Percentiles rank a stretch among this genome's conserved stretches.
Conservation (phyloP, 2,888 invertebrate genomes). For the Habrosyne pyritoides region DNA sequence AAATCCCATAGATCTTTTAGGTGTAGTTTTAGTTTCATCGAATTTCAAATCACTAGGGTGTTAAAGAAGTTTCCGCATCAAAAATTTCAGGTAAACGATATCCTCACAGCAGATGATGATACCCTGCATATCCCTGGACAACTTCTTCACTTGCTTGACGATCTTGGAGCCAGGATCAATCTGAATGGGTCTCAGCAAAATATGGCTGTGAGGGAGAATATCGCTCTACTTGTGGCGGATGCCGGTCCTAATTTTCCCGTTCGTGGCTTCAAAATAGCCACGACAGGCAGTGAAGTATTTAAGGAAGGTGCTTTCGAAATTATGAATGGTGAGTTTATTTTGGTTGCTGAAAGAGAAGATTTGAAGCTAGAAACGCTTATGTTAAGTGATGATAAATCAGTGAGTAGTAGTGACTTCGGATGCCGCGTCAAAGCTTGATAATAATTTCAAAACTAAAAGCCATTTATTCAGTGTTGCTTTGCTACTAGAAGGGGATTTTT, state of each 20-base stretch:
- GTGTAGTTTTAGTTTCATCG: no score
- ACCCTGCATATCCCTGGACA: conserved; percentile 56
- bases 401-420: no score
- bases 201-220: conserved; percentile 53
- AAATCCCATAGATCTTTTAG: no score
- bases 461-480: no score
- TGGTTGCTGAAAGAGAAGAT: not conserved
- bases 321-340: conserved; percentile 50
- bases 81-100: conserved; percentile 56
- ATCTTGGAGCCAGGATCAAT: conserved; percentile 54
- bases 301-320: conserved; percentile 58
- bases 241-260: conserved; percentile 55
- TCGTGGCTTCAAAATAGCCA: conserved; percentile 59
- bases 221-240: conserved; percentile 67
- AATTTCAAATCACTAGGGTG: no score
- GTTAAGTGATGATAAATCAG: no score
- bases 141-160: conserved; percentile 63
- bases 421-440: no score
- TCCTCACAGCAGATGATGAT: conserved; percentile 49
- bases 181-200: conserved; percentile 51
- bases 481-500: no score
- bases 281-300: conserved; percentile 48
- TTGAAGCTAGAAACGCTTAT: no score
- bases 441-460: no score
- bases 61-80: no score